Base-by-base conservation (phyloP, 1,140 invertebrate species). In the Leptoteleia sp. region DNA sequence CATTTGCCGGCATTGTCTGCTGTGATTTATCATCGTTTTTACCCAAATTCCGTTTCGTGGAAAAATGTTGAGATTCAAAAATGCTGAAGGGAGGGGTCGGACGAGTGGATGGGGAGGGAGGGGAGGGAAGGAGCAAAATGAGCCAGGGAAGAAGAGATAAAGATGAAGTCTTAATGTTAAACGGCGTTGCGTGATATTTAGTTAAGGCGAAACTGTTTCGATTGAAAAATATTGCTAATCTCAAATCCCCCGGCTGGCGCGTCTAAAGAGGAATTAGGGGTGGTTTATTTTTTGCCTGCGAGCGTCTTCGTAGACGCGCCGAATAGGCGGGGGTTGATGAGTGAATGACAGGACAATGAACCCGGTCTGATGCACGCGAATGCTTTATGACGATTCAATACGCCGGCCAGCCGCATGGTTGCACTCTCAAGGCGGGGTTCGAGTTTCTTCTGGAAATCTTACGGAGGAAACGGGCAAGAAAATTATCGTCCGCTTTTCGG, bases 321-420 rank as follows among this genome's bases (percentile, higher is more conserved):
- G 48, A 50, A 54, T 61, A 77, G 61, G 84, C 84, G 85, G 84
- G 84, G 87, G 84, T 87, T 88, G 87, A 90, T 83, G 89, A 89
- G 83, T 89, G 89, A 89, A 90, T 90, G 89, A 90, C 89, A 89
- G 89, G 87, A 90, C 88, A 90, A 90, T 90, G 84, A 87, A 82
- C 76, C 48, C 40, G 73, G 76, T 83, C 85, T 84, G 85, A 88
- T 89, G 87, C 88, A 87, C 84, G 87, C 86, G 81, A 85, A 83
- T 85, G 87, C 84, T 88, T 85, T 88, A 90, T 89, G 87, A 90
- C 83, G 84, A 89, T 89, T 90, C 87, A 88, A 90, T 90, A 88
- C 86, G 77, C 70, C 70, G 76, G 67, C 43, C 42, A 59, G 61
- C 79, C 81, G 82, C 82, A 80, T 77, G 82, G 82, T 82, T 88